phyloP scores from a whole-genome alignment of 2,113 vertebrate genomes.

The Vicugna pacos region DNA sequence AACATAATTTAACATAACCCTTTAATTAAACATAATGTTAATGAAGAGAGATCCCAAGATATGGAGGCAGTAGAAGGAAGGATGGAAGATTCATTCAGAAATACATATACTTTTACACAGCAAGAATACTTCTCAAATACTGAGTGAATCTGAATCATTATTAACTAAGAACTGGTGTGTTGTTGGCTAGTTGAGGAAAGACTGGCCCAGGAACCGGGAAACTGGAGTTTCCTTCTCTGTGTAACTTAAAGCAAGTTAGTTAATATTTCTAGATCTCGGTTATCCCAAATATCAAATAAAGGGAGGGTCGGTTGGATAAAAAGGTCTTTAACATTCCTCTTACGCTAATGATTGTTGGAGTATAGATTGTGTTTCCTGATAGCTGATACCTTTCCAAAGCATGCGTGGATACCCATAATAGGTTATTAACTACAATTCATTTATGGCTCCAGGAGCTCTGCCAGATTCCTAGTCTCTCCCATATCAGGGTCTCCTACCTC shows the following conservation, averaged over 20 bases:
- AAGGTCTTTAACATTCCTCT: neutral
- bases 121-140: neutral
- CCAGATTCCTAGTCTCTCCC: neutral
- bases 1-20: neutral
- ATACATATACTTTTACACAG: neutral
- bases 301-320: neutral
- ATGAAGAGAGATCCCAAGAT: neutral
- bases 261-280: neutral
- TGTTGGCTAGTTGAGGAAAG: neutral
- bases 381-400: neutral
- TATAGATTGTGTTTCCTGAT: neutral
- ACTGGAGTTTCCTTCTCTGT: neutral
- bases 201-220: neutral
- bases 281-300: neutral
- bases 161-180: neutral
- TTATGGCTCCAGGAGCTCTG: neutral
- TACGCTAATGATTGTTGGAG: neutral
- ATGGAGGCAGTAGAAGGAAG: neutral
- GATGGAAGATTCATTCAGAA: neutral
- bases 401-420: neutral
- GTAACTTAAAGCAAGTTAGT: slow-evolving; percentile 26
- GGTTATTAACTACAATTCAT: neutral
- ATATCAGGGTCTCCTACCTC: accelerated
- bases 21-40: neutral
- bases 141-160: neutral